These are phyloP conservation scores for Sebastes steindachneri DNA, from an alignment of 2,797 vertebrate genomes.

Conservation along the genomic window DNA sequence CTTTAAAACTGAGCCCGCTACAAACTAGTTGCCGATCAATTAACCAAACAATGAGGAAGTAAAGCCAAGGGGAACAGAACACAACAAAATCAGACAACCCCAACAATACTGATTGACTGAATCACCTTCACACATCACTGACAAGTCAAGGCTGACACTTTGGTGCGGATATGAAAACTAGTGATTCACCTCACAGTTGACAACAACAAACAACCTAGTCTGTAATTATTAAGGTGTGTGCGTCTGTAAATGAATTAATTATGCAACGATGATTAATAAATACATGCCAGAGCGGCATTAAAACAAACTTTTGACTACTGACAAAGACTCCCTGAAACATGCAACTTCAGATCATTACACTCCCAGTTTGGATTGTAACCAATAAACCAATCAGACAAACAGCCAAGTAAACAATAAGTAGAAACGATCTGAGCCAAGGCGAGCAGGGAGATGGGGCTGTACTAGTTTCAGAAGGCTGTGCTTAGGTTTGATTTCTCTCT, in stretches of 20 bases:
- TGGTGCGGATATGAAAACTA: not conserved
- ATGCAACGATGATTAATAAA: not conserved
- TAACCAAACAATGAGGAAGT: not conserved
- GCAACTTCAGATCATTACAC: constrained; percentile 54
- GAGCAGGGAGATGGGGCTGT: constrained; percentile 27
- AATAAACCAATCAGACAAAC: constrained; percentile 61
- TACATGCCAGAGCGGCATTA: not conserved
- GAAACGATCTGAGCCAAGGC: constrained; percentile 44
- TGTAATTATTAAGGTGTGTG: not conserved
- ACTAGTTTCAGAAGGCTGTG: constrained; percentile 56
- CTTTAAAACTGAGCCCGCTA: no score
- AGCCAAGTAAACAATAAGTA: constrained; percentile 62
- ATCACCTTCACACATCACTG: not conserved
- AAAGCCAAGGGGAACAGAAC: not conserved
- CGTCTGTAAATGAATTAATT: not conserved
- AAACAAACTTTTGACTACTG: not conserved
- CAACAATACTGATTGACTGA: not conserved
- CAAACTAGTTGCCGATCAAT: not conserved
- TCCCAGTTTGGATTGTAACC: constrained; percentile 41
- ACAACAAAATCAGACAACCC: not conserved
- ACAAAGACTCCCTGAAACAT: constrained; percentile 16
- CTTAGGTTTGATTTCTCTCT: constrained; percentile 73
- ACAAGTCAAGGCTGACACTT: not conserved
- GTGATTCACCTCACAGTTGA: not conserved
- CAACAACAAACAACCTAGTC: not conserved